phyloP scores from a whole-genome alignment of 2,113 vertebrate species.

The Aramus guarauna region DNA sequence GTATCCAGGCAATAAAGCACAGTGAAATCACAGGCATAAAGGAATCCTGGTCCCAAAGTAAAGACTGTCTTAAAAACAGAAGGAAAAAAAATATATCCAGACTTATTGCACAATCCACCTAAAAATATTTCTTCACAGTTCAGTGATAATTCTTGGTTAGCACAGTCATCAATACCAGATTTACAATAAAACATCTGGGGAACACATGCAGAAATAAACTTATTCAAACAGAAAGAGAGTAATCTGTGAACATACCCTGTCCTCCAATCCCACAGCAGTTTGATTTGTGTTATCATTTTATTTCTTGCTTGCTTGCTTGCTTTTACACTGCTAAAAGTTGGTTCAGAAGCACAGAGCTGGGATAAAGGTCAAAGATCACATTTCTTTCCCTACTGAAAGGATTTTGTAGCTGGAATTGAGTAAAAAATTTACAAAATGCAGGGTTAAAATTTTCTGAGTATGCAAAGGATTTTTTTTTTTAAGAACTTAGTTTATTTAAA shows the following conservation, averaged over 20 bases:
- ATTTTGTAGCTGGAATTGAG: not conserved
- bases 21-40: not conserved
- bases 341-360: not conserved
- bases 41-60: not conserved
- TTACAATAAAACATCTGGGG: not conserved
- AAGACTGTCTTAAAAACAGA: not conserved
- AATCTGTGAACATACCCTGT: not conserved
- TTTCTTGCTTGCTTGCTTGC: not conserved
- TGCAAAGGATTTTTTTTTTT: not conserved
- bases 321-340: not conserved
- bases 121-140: not conserved
- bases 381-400: not conserved
- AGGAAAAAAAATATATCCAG: not conserved
- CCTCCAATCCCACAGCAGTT: not conserved
- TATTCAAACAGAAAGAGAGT: not conserved
- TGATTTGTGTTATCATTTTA: not conserved
- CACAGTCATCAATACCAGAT: not conserved
- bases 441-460: not conserved
- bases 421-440: not conserved
- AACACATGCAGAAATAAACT: not conserved
- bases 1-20: not conserved
- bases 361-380: not conserved
- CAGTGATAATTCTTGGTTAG: not conserved
- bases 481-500: not conserved
- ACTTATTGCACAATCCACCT: not conserved